These are phyloP conservation scores for Menidia menidia DNA, from an alignment of 2,797 vertebrate genomes.

Conservation along the genomic window DNA sequence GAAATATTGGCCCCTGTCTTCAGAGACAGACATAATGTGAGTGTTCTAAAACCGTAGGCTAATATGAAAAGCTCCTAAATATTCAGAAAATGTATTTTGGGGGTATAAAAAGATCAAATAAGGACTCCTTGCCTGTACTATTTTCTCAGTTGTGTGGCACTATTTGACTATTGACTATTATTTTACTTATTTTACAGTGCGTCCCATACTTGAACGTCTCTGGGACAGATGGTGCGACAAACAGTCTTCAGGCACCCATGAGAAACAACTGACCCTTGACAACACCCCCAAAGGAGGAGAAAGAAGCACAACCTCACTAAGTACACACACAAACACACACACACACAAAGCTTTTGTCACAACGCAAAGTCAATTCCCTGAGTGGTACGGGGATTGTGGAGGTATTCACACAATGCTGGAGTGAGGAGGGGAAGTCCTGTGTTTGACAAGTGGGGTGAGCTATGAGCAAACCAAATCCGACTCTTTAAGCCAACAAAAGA, in stretches of 20 bases:
- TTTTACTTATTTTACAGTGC: constrained; percentile 1
- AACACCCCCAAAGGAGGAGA: constrained; percentile 28
- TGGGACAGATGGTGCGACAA: constrained; percentile 61
- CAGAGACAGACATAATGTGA: neutral
- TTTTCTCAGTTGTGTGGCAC: neutral
- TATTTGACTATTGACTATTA: neutral
- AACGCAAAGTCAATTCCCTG: constrained; percentile 38
- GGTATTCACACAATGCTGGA: constrained; percentile 41
- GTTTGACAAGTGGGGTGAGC: constrained; percentile 20
- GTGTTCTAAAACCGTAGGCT: neutral
- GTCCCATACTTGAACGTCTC: constrained; percentile 3
- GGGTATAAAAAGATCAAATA: neutral
- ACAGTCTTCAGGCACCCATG: constrained; percentile 52
- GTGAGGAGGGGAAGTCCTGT: neutral
- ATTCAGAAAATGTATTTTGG: neutral
- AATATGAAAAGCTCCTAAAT: neutral
- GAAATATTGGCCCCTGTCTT: neutral
- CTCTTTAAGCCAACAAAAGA: neutral
- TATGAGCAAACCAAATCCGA: neutral
- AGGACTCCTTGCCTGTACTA: neutral
- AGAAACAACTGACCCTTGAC: constrained; percentile 68
- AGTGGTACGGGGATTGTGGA: constrained; percentile 39
- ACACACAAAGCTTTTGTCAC: constrained; percentile 51
- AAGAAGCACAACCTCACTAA: constrained; percentile 11
- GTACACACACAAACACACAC: constrained; percentile 16